Percentiles rank a stretch among this genome's conserved stretches.
Evolutionary conservation across 2,113 vertebrate species (phyloP).

Genomic region (Xenus cinereus): DNA sequence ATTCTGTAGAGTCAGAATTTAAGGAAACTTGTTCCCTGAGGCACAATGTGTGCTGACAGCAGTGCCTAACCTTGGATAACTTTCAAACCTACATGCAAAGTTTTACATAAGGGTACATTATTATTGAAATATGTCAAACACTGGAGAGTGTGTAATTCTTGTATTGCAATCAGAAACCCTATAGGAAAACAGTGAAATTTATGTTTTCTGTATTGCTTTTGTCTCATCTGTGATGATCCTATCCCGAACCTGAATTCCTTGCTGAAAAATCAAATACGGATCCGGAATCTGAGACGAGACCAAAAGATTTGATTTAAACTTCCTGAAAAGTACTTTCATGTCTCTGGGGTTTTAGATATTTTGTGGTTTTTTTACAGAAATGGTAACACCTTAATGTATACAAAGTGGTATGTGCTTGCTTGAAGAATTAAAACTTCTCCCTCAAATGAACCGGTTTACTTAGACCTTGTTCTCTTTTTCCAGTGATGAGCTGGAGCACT

Average conservation of each 20-base stretch:
- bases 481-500: constrained; percentile 8
- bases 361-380: background rate
- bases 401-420: background rate
- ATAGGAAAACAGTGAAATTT: background rate
- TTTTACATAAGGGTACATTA: background rate
- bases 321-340: background rate
- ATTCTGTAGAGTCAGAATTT: background rate
- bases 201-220: background rate
- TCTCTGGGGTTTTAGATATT: accelerated
- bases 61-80: background rate
- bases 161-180: background rate
- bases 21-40: background rate
- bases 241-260: constrained; percentile 78
- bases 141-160: background rate
- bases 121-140: background rate
- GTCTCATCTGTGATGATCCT: constrained; percentile 73
- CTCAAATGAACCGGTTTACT: background rate
- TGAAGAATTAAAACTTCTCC: background rate
- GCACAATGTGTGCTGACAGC: background rate
- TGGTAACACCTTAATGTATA: background rate
- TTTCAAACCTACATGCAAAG: background rate
- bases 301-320: background rate
- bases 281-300: constrained; percentile 77
- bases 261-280: constrained; percentile 69
- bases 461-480: constrained; percentile 31